These are phyloP conservation scores for Aphis craccivora DNA, from an alignment of 1,140 invertebrate species.

Conservation along the genomic window DNA sequence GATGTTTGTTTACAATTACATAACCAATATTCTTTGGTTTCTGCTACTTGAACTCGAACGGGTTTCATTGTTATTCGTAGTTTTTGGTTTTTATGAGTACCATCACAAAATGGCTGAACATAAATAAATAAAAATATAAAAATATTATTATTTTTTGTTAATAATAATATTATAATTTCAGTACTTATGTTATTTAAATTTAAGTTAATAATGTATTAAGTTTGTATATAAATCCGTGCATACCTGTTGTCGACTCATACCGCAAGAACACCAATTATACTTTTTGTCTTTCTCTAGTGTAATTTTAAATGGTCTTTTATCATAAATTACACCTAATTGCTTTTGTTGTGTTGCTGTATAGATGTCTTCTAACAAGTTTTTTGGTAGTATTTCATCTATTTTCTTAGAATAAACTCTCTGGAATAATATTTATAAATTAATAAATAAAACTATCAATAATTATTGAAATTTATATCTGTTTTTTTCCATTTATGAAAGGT, in stretches of 20 bases:
- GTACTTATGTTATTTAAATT: neutral
- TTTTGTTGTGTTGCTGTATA: constrained; percentile 65
- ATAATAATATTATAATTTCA: neutral
- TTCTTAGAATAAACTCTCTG: constrained; percentile 52
- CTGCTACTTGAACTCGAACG: constrained; percentile 81
- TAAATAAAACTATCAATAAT: neutral
- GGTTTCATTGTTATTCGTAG: constrained; percentile 67
- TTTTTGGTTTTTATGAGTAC: constrained; percentile 58
- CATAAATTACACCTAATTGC: constrained; percentile 78
- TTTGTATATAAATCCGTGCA: constrained; percentile 38
- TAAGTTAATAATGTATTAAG: neutral
- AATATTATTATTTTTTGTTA: neutral
- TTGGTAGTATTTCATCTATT: constrained; percentile 60
- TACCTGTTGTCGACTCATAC: constrained; percentile 83
- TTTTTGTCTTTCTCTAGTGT: constrained; percentile 77
- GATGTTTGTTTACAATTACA: constrained; percentile 98
- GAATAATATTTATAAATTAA: constrained; percentile 12
- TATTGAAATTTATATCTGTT: neutral
- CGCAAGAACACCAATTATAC: constrained; percentile 96
- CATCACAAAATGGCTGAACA: constrained; percentile 80
- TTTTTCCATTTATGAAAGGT: neutral
- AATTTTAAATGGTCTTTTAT: constrained; percentile 89
- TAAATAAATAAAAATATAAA: constrained; percentile 46
- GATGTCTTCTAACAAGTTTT: constrained; percentile 61
- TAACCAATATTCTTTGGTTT: constrained; percentile 95